These are phyloP conservation scores for Thaumetopoea pityocampa DNA, from an alignment of 1,140 invertebrate species.

Conservation along the genomic window DNA sequence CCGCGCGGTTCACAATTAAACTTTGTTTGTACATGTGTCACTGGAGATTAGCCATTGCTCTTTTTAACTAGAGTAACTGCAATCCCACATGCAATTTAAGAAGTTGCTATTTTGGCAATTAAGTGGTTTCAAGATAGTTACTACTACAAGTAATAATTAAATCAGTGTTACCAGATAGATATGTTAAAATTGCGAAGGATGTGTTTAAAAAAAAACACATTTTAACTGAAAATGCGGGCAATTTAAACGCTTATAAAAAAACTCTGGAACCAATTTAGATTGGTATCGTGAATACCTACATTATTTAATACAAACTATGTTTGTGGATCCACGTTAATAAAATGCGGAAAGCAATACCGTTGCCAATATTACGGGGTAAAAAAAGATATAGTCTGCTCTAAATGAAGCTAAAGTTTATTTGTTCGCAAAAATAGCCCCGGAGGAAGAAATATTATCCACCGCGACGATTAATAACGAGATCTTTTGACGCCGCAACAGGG, in stretches of 20 bases:
- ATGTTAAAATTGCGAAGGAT: too few relatives aligned
- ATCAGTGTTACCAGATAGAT: too few relatives aligned
- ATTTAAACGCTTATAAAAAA: too few relatives aligned
- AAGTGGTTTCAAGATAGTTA: slow-evolving; percentile 18
- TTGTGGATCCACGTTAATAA: too few relatives aligned
- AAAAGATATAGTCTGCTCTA: too few relatives aligned
- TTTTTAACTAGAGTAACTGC: slow-evolving; percentile 68
- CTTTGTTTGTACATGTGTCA: slow-evolving; percentile 74
- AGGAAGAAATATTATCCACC: slow-evolving; percentile 4
- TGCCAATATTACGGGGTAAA: too few relatives aligned
- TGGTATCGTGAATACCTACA: too few relatives aligned
- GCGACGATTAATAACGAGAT: slow-evolving; percentile 20
- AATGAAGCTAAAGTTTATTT: not conserved
- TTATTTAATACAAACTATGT: too few relatives aligned
- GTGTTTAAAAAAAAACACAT: too few relatives aligned
- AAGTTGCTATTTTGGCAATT: slow-evolving; percentile 55
- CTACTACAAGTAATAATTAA: slow-evolving; percentile 6
- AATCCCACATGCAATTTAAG: slow-evolving; percentile 65
- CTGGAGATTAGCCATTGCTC: slow-evolving; percentile 72
- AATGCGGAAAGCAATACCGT: too few relatives aligned
- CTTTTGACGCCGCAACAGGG: slow-evolving; percentile 29
- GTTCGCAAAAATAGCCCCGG: not conserved
- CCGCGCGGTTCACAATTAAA: slow-evolving; percentile 71
- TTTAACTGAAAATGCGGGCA: too few relatives aligned
- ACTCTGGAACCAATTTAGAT: too few relatives aligned